Conservation (phyloP, 2,797 vertebrate genomes). For the Agapornis canus region DNA sequence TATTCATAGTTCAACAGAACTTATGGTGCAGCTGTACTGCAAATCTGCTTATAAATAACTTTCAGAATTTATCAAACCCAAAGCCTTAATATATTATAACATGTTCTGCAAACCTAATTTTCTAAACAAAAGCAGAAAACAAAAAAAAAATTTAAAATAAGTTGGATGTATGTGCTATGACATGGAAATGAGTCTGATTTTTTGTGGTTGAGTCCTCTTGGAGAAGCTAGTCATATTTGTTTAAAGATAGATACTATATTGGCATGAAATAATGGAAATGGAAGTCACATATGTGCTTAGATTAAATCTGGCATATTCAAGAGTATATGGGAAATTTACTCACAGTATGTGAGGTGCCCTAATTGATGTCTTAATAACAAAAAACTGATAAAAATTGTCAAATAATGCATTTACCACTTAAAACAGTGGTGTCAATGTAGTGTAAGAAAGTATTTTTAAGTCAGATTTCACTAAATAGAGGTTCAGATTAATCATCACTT, state of each 20-base stretch:
- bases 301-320: not conserved
- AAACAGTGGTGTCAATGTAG: not conserved
- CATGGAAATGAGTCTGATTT: not conserved
- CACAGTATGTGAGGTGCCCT: not conserved
- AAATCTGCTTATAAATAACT: not conserved
- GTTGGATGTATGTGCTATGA: not conserved
- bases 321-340: not conserved
- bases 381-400: not conserved
- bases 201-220: not conserved
- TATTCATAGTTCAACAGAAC: not conserved
- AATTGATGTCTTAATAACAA: not conserved
- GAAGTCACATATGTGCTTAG: conserved; percentile 6
- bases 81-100: not conserved
- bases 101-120: not conserved
- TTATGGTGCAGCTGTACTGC: not conserved
- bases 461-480: not conserved
- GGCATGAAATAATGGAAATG: not conserved
- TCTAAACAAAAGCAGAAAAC: not conserved
- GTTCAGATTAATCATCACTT: not conserved
- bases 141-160: not conserved
- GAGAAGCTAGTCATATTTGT: not conserved
- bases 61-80: not conserved
- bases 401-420: not conserved
- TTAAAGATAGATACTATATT: not conserved
- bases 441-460: not conserved